These are phyloP conservation scores for Ceratoteleas bidentatus DNA, from an alignment of 1,140 invertebrate species.

Conservation along the genomic window DNA sequence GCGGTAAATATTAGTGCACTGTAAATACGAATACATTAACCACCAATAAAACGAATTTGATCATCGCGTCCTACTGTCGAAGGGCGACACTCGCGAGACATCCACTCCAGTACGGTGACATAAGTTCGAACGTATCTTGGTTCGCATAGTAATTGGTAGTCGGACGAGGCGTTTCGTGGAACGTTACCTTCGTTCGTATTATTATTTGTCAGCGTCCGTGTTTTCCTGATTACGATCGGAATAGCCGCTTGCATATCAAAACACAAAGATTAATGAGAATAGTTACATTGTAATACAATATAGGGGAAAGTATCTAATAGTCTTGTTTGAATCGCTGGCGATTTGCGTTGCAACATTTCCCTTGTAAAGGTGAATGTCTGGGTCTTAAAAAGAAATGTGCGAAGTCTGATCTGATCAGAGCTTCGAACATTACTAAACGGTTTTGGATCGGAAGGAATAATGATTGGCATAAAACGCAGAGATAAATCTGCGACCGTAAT, in stretches of 20 bases:
- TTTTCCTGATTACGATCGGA: slow-evolving; percentile 74
- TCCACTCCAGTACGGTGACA: slow-evolving; percentile 24
- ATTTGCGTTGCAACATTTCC: too few relatives aligned
- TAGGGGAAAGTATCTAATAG: slow-evolving; percentile 5
- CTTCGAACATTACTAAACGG: too few relatives aligned
- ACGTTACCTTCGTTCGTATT: slow-evolving; percentile 27
- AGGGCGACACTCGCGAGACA: slow-evolving; percentile 17
- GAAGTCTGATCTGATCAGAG: too few relatives aligned
- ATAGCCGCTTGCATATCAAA: slow-evolving; percentile 79
- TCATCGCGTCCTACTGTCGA: slow-evolving; percentile 26
- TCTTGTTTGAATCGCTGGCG: background rate
- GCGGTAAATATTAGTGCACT: slow-evolving; percentile 30
- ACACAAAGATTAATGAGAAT: slow-evolving; percentile 73
- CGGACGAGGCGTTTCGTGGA: slow-evolving; percentile 21
- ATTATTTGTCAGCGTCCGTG: slow-evolving; percentile 42
- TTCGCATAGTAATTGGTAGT: slow-evolving; percentile 55
- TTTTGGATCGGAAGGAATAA: too few relatives aligned
- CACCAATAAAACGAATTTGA: slow-evolving; percentile 31
- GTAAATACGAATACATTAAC: slow-evolving; percentile 35
- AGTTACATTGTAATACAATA: slow-evolving; percentile 24
- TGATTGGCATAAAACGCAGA: too few relatives aligned
- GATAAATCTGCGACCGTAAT: too few relatives aligned
- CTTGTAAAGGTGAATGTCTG: too few relatives aligned
- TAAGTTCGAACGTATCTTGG: slow-evolving; percentile 44
- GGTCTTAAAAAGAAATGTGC: too few relatives aligned